Evolutionary conservation across 2,888 invertebrate genomes (phyloP).

Genomic region (Tachina lurida): DNA sequence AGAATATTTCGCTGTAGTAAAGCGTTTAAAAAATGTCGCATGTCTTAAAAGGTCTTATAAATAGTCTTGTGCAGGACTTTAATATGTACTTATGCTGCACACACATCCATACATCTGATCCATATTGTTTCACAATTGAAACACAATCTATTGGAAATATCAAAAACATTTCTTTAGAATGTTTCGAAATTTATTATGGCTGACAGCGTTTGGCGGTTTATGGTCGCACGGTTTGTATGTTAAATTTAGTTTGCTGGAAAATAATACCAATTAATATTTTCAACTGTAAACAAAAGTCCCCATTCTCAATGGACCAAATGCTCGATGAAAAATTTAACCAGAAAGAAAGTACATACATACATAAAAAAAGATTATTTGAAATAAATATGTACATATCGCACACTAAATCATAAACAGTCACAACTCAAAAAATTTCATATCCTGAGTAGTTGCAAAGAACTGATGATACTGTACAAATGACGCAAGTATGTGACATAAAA

Average conservation of each 20-base stretch:
- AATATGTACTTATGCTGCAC: neutral
- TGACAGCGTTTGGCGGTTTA: conserved; percentile 30
- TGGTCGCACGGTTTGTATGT: conserved; percentile 24
- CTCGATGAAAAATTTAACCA: no score
- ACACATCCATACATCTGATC: conserved; percentile 4
- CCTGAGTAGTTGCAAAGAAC: no score
- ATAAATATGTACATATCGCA: no score
- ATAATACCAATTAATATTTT: conserved; percentile 34
- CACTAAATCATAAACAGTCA: no score
- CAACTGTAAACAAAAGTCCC: conserved; percentile 38
- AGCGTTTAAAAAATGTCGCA: no score
- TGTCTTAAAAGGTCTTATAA: no score
- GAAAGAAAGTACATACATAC: no score
- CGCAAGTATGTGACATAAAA: no score
- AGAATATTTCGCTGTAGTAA: no score
- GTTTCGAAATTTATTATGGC: neutral
- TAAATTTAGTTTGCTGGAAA: conserved; percentile 13
- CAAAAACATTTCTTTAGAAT: conserved; percentile 15
- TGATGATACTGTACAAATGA: no score
- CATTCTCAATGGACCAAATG: neutral
- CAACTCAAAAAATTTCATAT: no score
- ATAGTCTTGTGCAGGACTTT: no score
- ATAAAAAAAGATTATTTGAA: neutral
- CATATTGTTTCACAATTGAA: conserved; percentile 10
- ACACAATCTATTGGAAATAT: conserved; percentile 29